These are phyloP conservation scores for Maconellicoccus hirsutus DNA, from an alignment of 1,140 invertebrate species.

Conservation along the genomic window DNA sequence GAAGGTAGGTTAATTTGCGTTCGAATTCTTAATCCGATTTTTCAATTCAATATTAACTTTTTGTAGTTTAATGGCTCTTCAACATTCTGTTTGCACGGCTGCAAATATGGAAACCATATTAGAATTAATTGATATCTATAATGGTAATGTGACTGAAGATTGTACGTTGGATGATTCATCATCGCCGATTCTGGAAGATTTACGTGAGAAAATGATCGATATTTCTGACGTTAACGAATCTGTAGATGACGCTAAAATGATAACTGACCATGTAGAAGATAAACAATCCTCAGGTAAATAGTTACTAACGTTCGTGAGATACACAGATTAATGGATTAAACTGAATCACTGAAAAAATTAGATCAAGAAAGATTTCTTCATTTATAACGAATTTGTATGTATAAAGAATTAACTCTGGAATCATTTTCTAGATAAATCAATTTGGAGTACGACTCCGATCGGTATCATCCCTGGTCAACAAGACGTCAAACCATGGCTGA, in stretches of 20 bases:
- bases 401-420: neutral
- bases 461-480: neutral
- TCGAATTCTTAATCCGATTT: neutral
- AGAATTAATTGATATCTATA: neutral
- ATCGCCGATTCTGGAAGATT: too few species aligned
- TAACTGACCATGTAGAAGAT: too few species aligned
- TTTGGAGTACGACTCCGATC: neutral
- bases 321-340: too few species aligned
- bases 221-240: too few species aligned
- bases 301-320: too few species aligned
- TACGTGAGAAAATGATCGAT: too few species aligned
- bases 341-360: too few species aligned
- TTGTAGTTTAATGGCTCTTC: neutral
- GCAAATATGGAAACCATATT: neutral
- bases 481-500: neutral
- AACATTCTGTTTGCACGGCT: neutral
- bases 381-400: neutral
- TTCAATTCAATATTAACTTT: neutral
- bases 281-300: too few species aligned
- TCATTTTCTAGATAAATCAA: neutral
- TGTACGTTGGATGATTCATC: too few species aligned
- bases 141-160: too few species aligned
- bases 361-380: too few species aligned
- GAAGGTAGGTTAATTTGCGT: neutral
- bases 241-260: too few species aligned